These are phyloP conservation scores for Macaca nemestrina DNA, from an alignment of 2,113 vertebrate genomes.

Conservation along the genomic window DNA sequence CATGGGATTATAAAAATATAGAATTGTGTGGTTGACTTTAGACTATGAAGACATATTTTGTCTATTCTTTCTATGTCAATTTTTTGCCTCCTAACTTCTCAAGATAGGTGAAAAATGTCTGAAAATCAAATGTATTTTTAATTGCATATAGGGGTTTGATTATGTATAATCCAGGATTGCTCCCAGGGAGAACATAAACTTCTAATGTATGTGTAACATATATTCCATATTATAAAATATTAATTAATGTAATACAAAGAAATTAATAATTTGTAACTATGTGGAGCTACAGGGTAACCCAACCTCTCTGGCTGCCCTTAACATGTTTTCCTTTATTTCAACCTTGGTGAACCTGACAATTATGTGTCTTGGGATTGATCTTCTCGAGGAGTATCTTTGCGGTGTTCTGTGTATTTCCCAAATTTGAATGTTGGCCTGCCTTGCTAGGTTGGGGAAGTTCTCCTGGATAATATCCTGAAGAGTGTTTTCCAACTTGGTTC, in stretches of 20 bases:
- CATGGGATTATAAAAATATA: neutral
- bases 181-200: conserved; percentile 19
- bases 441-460: too few relatives aligned
- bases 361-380: too few relatives aligned
- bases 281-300: neutral
- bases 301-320: too few relatives aligned
- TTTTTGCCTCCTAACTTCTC: conserved; percentile 16
- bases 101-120: conserved; percentile 11
- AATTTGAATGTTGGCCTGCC: too few relatives aligned
- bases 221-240: conserved; percentile 28
- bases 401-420: too few relatives aligned
- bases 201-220: neutral
- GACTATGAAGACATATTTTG: neutral
- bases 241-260: conserved; percentile 37
- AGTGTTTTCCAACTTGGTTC: too few relatives aligned
- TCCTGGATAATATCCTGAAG: too few relatives aligned
- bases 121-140: conserved; percentile 51
- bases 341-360: too few relatives aligned
- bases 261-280: neutral
- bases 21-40: neutral
- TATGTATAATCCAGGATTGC: neutral
- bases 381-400: too few relatives aligned
- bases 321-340: too few relatives aligned
- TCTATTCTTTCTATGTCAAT: neutral
- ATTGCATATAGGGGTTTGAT: neutral